Evolutionary conservation across 2,888 invertebrate species (phyloP).

Genomic region (Neocrepidodera transversa): DNA sequence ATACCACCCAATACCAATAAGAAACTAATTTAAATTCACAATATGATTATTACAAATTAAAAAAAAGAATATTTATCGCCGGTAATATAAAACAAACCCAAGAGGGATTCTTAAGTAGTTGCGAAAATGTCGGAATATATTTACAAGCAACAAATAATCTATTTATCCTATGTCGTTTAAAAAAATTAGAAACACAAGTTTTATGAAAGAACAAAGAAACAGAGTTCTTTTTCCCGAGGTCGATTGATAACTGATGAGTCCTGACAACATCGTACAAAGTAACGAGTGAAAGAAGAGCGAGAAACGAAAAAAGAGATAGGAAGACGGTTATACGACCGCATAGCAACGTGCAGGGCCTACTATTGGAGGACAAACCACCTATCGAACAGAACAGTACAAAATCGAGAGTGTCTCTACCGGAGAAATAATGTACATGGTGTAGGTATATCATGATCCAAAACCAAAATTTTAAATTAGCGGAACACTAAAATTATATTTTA

Average conservation of each 20-base stretch:
- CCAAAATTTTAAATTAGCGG: background rate
- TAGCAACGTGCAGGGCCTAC: conserved; percentile 49
- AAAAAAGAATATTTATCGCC: background rate
- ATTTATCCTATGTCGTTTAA: conserved; percentile 6
- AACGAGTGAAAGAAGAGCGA: conserved; percentile 35
- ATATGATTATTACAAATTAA: background rate
- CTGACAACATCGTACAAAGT: conserved; percentile 33
- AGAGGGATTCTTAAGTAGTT: background rate
- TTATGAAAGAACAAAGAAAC: conserved; percentile 9
- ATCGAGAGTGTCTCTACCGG: conserved; percentile 47
- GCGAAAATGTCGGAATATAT: background rate
- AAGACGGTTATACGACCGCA: conserved; percentile 46
- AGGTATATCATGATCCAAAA: conserved; percentile 20
- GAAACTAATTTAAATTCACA: conserved; percentile 7
- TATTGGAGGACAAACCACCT: conserved; percentile 46
- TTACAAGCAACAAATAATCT: conserved; percentile 1
- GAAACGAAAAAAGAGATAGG: conserved; percentile 41
- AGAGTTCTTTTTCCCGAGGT: conserved; percentile 11
- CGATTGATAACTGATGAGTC: conserved; percentile 22
- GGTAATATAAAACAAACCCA: background rate
- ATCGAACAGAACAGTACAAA: conserved; percentile 45
- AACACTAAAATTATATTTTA: no score
- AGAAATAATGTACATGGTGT: conserved; percentile 28
- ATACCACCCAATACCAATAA: background rate
- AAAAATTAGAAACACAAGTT: conserved; percentile 1